Evolutionary conservation across 2,888 invertebrate species (phyloP).

Genomic region (Argynnis bischoffii): DNA sequence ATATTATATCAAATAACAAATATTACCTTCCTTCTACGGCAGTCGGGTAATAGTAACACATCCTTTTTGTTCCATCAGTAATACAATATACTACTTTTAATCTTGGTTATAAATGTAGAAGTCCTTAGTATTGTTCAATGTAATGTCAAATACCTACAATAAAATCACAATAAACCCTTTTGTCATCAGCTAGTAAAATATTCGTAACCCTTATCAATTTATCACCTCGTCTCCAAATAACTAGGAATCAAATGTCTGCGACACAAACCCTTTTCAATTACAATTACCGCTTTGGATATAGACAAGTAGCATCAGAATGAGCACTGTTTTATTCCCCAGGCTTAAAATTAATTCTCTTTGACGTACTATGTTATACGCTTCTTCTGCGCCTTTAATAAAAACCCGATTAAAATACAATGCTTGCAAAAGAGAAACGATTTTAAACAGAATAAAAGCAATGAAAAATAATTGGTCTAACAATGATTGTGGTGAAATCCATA

Average conservation of each 20-base stretch:
- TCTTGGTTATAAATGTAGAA: neutral
- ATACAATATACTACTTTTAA: too few relatives aligned
- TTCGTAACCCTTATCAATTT: conserved; percentile 42
- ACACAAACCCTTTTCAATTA: conserved; percentile 47
- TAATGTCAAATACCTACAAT: neutral
- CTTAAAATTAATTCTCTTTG: conserved; percentile 65
- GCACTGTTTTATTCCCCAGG: conserved; percentile 58
- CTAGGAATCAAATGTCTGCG: conserved; percentile 47
- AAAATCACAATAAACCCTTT: conserved; percentile 10
- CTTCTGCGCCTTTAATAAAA: conserved; percentile 35
- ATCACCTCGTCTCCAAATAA: conserved; percentile 46
- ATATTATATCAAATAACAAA: neutral
- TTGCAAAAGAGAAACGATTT: conserved; percentile 16
- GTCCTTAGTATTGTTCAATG: neutral
- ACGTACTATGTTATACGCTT: conserved; percentile 39
- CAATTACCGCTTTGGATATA: conserved; percentile 43
- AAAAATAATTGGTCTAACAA: conserved; percentile 13
- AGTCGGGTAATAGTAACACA: too few relatives aligned
- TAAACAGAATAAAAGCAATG: conserved; percentile 4
- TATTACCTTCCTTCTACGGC: neutral
- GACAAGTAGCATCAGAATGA: conserved; percentile 22
- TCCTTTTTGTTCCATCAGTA: too few relatives aligned
- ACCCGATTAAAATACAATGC: conserved; percentile 25
- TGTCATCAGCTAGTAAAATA: conserved; percentile 21
- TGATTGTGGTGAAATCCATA: neutral